Evolutionary conservation across 2,888 invertebrate genomes (phyloP).

Genomic region (Galerucella nymphaeae): DNA sequence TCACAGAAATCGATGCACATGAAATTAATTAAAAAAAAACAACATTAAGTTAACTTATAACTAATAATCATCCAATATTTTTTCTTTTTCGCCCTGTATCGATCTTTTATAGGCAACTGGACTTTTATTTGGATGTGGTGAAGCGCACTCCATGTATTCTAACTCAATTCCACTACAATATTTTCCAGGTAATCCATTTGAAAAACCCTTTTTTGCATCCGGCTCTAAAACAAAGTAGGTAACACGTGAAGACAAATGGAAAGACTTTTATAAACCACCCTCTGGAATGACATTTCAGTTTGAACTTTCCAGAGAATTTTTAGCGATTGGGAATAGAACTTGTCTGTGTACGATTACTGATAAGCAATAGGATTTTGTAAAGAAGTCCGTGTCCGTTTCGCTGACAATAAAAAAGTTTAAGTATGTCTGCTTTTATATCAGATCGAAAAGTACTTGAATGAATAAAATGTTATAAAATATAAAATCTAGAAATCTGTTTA

Average conservation of each 20-base stretch:
- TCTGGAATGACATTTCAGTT: constrained; percentile 20
- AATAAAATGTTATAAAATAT: no score
- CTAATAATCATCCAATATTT: no score
- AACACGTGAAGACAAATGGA: constrained; percentile 35
- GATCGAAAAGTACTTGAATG: neutral
- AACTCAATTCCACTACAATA: neutral
- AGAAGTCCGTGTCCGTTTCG: neutral
- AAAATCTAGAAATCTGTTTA: no score
- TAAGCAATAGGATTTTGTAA: constrained; percentile 18
- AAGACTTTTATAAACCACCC: constrained; percentile 34
- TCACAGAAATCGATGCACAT: no score
- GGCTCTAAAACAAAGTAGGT: constrained; percentile 11
- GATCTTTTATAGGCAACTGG: neutral
- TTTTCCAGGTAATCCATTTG: neutral
- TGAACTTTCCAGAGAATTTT: constrained; percentile 24
- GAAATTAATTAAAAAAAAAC: no score
- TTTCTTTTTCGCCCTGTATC: neutral
- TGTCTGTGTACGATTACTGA: constrained; percentile 20
- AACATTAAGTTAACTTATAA: no score
- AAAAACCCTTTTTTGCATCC: neutral
- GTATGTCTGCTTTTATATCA: constrained; percentile 8
- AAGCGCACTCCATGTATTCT: neutral
- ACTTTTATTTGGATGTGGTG: neutral
- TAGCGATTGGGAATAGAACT: constrained; percentile 24
- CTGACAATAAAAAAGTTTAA: constrained; percentile 20